Percentiles rank a stretch among this genome's conserved stretches.
Conservation (phyloP, 1,140 invertebrate genomes). For the Euwallacea fornicatus region DNA sequence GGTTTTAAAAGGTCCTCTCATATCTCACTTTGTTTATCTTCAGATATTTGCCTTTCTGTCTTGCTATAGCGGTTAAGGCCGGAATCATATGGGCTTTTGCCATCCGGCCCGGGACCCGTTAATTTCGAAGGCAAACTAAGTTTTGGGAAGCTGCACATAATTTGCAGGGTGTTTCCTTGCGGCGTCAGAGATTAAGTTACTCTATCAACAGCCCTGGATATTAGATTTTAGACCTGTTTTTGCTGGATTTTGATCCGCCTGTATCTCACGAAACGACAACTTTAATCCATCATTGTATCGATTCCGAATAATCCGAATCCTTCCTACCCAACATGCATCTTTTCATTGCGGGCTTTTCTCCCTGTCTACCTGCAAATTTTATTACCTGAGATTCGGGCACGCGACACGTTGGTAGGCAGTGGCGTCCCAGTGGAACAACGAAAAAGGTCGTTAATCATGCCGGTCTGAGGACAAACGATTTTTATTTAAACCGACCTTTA, state of each 20-base stretch:
- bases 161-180: constrained; percentile 5
- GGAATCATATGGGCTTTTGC: constrained; percentile 13
- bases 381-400: not conserved
- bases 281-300: too few relatives aligned
- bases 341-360: not conserved
- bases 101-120: constrained; percentile 18
- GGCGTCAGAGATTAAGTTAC: constrained; percentile 1
- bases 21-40: constrained; percentile 22
- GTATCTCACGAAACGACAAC: too few relatives aligned
- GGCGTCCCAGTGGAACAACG: not conserved
- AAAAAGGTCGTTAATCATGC: too few relatives aligned
- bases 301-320: too few relatives aligned
- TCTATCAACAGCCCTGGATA: not conserved
- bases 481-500: not conserved
- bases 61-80: constrained; percentile 19
- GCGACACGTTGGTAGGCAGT: not conserved
- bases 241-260: too few relatives aligned
- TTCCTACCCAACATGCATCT: not conserved
- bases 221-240: not conserved
- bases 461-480: not conserved
- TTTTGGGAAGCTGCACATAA: constrained; percentile 9
- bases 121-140: constrained; percentile 17
- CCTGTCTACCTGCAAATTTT: constrained; percentile 5
- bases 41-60: constrained; percentile 24
- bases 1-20: constrained; percentile 11